phyloP scores from a whole-genome alignment of 2,113 vertebrate genomes.

The Macrotus californicus region DNA sequence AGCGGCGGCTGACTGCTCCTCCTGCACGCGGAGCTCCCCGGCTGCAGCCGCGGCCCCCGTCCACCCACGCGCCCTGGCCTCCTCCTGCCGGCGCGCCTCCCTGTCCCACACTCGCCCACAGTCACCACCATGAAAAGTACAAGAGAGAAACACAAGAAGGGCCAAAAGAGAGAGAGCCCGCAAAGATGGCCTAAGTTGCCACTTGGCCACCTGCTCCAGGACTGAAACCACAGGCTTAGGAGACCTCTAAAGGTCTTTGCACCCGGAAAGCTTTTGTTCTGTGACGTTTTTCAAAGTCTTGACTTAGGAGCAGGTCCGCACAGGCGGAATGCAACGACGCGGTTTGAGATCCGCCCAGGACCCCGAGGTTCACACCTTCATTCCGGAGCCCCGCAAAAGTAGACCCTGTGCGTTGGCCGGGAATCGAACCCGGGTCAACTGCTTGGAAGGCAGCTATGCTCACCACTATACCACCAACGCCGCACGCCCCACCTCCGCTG shows the following conservation, averaged over 20 bases:
- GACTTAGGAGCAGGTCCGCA: background rate
- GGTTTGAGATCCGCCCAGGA: background rate
- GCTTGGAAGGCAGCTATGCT: conserved; percentile 85
- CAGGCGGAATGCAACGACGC: background rate
- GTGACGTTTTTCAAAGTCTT: background rate
- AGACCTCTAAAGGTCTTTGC: background rate
- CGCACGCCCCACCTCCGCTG: accelerated
- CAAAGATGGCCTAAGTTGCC: accelerated
- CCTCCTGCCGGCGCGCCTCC: too few relatives aligned
- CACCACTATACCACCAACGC: conserved; percentile 85
- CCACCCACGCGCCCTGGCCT: too few relatives aligned
- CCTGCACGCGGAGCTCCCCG: background rate
- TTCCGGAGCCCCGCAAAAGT: background rate
- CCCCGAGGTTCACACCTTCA: background rate
- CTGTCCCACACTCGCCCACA: too few relatives aligned
- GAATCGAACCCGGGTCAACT: conserved; percentile 79
- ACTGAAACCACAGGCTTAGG: background rate
- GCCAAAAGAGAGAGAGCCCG: background rate
- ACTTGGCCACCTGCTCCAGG: background rate
- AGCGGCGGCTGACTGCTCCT: accelerated
- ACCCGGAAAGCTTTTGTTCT: background rate
- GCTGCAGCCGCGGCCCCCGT: too few relatives aligned
- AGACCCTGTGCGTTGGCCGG: conserved; percentile 64
- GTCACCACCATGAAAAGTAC: background rate
- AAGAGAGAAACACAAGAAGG: background rate